A percentile compares a stretch with the other conserved stretches of the same genome.
Conservation (phyloP, 2,113 vertebrate genomes). For the Mobula birostris region DNA sequence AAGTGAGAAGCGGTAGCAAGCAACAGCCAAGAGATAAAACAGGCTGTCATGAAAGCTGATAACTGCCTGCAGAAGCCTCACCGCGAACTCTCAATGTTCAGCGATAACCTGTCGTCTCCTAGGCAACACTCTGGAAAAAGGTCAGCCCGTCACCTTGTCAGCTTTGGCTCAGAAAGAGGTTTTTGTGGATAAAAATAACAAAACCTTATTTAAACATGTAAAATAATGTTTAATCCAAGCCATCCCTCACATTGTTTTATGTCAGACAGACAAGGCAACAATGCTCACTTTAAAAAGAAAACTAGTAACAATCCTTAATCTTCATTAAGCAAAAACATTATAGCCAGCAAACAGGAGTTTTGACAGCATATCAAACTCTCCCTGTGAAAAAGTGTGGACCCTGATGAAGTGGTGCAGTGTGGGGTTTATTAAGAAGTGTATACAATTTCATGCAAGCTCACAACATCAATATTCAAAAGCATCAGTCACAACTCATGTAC, state of each 20-base stretch:
- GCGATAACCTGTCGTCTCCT: not conserved
- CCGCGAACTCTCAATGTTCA: not conserved
- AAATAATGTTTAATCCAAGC: not conserved
- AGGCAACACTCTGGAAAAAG: not conserved
- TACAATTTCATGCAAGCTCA: not conserved
- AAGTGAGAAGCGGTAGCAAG: not conserved
- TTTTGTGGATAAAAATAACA: too few species aligned
- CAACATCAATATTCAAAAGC: not conserved
- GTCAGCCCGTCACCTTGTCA: not conserved
- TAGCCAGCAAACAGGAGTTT: not conserved
- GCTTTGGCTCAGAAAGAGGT: not conserved
- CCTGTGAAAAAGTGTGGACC: not conserved
- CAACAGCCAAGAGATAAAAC: not conserved
- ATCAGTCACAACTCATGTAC: not conserved
- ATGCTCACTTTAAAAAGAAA: not conserved
- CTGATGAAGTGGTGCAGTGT: not conserved
- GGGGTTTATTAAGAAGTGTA: not conserved
- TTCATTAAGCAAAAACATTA: slow-evolving; percentile 1
- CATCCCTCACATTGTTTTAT: not conserved
- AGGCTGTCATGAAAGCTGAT: not conserved
- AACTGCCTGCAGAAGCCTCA: not conserved
- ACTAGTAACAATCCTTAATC: not conserved
- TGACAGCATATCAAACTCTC: not conserved
- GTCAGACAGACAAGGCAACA: not conserved
- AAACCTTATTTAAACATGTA: too few species aligned